These are phyloP conservation scores for Boloria euphrosyne DNA, from an alignment of 2,888 invertebrate species.

Conservation along the genomic window DNA sequence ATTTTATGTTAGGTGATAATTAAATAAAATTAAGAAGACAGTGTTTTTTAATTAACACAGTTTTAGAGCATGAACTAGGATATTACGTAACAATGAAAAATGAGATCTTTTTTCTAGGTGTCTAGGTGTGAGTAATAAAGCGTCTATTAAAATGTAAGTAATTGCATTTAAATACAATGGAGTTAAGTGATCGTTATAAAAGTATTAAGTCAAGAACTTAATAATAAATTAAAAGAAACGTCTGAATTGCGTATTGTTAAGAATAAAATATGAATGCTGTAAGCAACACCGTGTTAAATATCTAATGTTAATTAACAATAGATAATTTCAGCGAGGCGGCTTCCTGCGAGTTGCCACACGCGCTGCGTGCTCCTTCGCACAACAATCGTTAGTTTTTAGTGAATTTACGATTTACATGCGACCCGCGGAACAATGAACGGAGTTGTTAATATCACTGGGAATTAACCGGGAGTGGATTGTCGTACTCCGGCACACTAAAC, in stretches of 20 bases:
- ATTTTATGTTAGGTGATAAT: too few relatives aligned
- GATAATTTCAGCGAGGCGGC: slow-evolving; percentile 45
- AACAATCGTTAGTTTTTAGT: slow-evolving; percentile 75
- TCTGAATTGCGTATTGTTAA: slow-evolving; percentile 44
- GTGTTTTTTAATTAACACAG: too few relatives aligned
- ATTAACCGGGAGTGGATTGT: slow-evolving; percentile 80
- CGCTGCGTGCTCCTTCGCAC: slow-evolving; percentile 62
- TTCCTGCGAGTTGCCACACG: slow-evolving; percentile 55
- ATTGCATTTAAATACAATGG: slow-evolving; percentile 21
- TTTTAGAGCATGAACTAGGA: too few relatives aligned
- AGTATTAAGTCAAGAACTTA: slow-evolving; percentile 13
- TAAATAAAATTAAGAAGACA: too few relatives aligned
- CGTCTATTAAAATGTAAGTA: slow-evolving; percentile 9
- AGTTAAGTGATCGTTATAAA: slow-evolving; percentile 8
- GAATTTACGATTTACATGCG: slow-evolving; percentile 75
- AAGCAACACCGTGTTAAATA: slow-evolving; percentile 51
- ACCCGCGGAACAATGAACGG: slow-evolving; percentile 65
- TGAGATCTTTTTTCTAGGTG: neutral
- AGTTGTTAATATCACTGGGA: slow-evolving; percentile 74
- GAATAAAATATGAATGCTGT: slow-evolving; percentile 50
- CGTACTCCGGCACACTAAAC: slow-evolving; percentile 75
- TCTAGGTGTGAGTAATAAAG: neutral
- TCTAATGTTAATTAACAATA: slow-evolving; percentile 67
- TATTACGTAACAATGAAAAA: neutral
- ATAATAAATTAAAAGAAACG: slow-evolving; percentile 35